Base-by-base conservation (phyloP, 2,888 invertebrate genomes). In the Drosophila rubida region DNA sequence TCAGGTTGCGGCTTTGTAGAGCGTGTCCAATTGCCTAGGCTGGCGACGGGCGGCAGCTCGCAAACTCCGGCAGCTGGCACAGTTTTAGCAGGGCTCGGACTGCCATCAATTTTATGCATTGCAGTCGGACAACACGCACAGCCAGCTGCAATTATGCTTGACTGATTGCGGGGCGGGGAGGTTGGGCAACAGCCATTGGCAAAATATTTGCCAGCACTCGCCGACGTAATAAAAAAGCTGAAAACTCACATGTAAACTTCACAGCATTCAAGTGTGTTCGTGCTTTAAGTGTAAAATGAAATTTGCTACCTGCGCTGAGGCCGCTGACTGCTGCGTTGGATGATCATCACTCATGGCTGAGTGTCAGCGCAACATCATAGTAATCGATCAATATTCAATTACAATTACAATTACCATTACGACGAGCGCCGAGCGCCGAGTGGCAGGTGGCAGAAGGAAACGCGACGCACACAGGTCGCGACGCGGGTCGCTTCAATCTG, bases 341-440 rank as follows among this genome's bases (percentile, higher is more conserved):
- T 55, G 67, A 74, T 68, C 78, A 79, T 74, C 81, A 80, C 59
- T 80, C 80, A 80, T 69, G 67, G 60, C 67, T 69, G 69, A 64
- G 63, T 76, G 78, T 73, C 80, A 80, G 62, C 57, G 42, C n/a
- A n/a, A 11, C 35, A 32, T 27, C 55, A 27, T 50, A 44, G 72
- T 63, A 75, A 77, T 81, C 73, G 78, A 81, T 81, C 82, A 81
- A 76, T 87, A 78, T 74, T 64, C 78, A 80, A 79, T 80, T 81
- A 78, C 77, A 57, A 65, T 71, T 64, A 69, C 75, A 77, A 77
- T 75, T 77, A 73, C 78, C 73, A 68, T 77, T 74, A 54, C 46
- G 23, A 3, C 45, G 63, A 45, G 62, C 30, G n/a, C 25, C 49
- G 54, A 75, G 41, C 57, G 59, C 30, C 16, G 41, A 50, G 14